phyloP scores from a whole-genome alignment of 92 coral and sea anemone species.

The Zoanthus solanderi region DNA sequence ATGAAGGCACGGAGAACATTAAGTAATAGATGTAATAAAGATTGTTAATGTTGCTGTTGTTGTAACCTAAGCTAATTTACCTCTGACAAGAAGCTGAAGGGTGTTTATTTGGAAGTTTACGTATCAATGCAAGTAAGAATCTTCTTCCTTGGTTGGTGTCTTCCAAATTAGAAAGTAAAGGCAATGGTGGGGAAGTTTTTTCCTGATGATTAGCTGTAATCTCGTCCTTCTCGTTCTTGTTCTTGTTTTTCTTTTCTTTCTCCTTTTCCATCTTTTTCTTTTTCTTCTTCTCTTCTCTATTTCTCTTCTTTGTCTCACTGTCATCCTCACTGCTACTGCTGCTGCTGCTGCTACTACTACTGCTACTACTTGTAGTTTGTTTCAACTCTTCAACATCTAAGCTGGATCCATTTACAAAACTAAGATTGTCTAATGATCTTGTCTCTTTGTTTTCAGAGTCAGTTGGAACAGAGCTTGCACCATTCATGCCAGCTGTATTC shows the following conservation, averaged over 20 bases:
- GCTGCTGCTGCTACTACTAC: constrained; percentile 6
- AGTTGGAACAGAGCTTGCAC: constrained; percentile 2
- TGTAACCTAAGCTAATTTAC: constrained; percentile 24
- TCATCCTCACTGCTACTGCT: constrained; percentile 32
- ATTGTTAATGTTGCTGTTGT: too few species aligned
- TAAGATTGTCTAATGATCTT: constrained; percentile 6
- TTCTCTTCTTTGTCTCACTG: constrained; percentile 32
- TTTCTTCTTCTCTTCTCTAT: constrained; percentile 6
- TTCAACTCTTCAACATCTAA: background rate
- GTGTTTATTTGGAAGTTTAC: constrained; percentile 73
- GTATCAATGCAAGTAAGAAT: constrained; percentile 68
- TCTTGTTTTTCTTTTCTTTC: background rate
- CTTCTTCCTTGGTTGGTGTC: constrained; percentile 79
- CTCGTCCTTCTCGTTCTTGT: constrained; percentile 16
- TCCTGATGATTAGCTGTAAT: constrained; percentile 27
- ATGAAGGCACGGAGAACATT: too few species aligned
- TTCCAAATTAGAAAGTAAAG: constrained; percentile 69
- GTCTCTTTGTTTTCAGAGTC: constrained; percentile 42
- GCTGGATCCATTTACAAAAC: constrained; percentile 9
- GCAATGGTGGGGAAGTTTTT: constrained; percentile 47
- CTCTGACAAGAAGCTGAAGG: constrained; percentile 85
- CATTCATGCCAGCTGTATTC: background rate
- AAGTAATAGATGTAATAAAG: too few species aligned
- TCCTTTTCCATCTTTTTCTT: background rate
- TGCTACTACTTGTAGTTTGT: background rate